Conservation (phyloP, 2,888 invertebrate genomes). For the Mellilla xanthometata region DNA sequence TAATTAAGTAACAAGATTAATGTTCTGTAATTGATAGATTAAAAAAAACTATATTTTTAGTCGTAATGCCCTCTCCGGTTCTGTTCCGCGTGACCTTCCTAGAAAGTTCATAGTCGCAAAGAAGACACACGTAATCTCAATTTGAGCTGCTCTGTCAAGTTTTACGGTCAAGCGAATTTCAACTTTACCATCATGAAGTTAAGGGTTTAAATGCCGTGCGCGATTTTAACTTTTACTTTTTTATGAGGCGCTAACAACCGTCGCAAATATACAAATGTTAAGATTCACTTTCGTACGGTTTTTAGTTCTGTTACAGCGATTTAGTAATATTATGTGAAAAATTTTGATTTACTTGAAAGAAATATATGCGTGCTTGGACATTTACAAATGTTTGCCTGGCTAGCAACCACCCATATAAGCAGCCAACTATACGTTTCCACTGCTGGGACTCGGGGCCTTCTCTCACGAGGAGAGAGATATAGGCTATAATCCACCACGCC, state of each 20-base stretch:
- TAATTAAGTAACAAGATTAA: too few species aligned
- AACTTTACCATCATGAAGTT: slow-evolving; percentile 35
- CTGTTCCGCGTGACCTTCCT: slow-evolving; percentile 60
- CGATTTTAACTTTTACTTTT: slow-evolving; percentile 54
- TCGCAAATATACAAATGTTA: slow-evolving; percentile 39
- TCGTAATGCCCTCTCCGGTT: slow-evolving; percentile 33
- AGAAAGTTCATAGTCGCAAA: slow-evolving; percentile 59
- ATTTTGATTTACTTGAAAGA: background rate
- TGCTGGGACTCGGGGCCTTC: too few species aligned
- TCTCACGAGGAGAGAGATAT: too few species aligned
- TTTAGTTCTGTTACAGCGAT: slow-evolving; percentile 9
- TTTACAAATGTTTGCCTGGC: too few species aligned
- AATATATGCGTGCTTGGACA: too few species aligned
- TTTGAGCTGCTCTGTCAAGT: slow-evolving; percentile 35
- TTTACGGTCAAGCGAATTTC: slow-evolving; percentile 22
- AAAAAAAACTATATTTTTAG: slow-evolving; percentile 17
- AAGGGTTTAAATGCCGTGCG: slow-evolving; percentile 30
- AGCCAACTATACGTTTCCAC: too few species aligned
- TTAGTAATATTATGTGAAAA: background rate
- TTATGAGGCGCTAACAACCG: slow-evolving; percentile 40
- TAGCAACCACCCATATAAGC: too few species aligned
- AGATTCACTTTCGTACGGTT: slow-evolving; percentile 57
- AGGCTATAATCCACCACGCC: too few species aligned
- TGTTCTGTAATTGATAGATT: too few species aligned
- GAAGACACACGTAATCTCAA: slow-evolving; percentile 54